These are phyloP conservation scores for Balaenoptera acutorostrata DNA, from an alignment of 2,113 vertebrate genomes.

Conservation along the genomic window DNA sequence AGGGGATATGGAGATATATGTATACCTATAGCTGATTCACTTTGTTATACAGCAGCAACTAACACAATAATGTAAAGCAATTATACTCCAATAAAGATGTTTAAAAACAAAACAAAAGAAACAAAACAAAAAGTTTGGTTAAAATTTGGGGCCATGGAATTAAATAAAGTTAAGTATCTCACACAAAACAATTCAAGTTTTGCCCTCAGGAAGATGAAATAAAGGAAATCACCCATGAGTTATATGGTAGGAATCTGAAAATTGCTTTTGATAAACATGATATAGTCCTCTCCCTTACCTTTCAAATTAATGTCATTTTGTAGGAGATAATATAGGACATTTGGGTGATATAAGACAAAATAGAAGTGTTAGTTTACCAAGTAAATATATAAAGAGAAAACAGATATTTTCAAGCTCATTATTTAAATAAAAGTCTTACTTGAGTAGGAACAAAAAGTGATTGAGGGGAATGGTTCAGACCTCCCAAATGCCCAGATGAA, in stretches of 20 bases:
- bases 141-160: neutral
- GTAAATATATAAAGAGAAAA: constrained; percentile 20
- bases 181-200: constrained; percentile 2
- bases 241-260: neutral
- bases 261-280: neutral
- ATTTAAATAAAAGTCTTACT: constrained; percentile 77
- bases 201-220: neutral
- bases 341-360: neutral
- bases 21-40: no score
- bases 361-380: neutral
- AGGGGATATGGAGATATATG: no score
- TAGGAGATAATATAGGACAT: neutral
- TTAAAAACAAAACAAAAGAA: no score
- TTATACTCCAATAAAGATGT: no score
- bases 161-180: neutral
- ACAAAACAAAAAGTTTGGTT: neutral
- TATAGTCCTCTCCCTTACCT: neutral
- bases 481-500: constrained; percentile 80
- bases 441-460: constrained; percentile 92
- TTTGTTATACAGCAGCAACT: no score
- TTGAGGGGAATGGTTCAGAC: constrained; percentile 93
- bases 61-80: no score
- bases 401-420: neutral
- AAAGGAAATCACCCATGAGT: neutral
- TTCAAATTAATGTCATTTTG: constrained; percentile 25